Percentiles rank a stretch among this genome's conserved stretches.
Evolutionary conservation across 2,888 invertebrate species (phyloP).

Genomic region (Disparrhopalites patrizii): DNA sequence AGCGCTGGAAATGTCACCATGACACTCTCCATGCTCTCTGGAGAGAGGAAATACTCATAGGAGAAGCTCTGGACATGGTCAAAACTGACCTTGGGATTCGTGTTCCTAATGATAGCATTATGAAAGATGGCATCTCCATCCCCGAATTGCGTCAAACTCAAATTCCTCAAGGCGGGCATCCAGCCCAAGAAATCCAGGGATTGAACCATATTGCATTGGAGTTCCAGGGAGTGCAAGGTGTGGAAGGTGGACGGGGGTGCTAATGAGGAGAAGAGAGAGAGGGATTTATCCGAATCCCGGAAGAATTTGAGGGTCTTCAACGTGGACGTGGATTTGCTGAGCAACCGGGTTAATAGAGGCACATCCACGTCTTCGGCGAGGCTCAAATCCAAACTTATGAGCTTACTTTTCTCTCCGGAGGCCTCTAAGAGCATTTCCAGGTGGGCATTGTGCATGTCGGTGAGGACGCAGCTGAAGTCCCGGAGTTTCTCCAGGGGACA

Average conservation of each 20-base stretch:
- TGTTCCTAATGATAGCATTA: constrained; percentile 17
- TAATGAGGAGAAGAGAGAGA: neutral
- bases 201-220: constrained; percentile 35
- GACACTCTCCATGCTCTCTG: constrained; percentile 30
- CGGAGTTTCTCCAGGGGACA: constrained; percentile 12
- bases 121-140: constrained; percentile 26
- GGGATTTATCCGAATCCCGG: constrained; percentile 21
- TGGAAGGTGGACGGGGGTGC: neutral
- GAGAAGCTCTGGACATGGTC: constrained; percentile 28
- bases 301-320: constrained; percentile 36
- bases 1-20: constrained; percentile 30
- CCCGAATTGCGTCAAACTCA: constrained; percentile 31
- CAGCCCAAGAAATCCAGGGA: constrained; percentile 31
- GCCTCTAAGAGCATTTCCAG: constrained; percentile 28
- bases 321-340: constrained; percentile 13
- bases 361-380: constrained; percentile 22
- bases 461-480: constrained; percentile 39
- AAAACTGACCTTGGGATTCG: constrained; percentile 9
- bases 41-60: constrained; percentile 36
- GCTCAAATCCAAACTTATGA: constrained; percentile 35
- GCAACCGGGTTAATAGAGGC: constrained; percentile 18
- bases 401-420: neutral
- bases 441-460: constrained; percentile 34
- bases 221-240: constrained; percentile 29
- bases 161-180: constrained; percentile 11